Evolutionary conservation across 2,113 vertebrate species (phyloP).

Genomic region (Zapus hudsonius): DNA sequence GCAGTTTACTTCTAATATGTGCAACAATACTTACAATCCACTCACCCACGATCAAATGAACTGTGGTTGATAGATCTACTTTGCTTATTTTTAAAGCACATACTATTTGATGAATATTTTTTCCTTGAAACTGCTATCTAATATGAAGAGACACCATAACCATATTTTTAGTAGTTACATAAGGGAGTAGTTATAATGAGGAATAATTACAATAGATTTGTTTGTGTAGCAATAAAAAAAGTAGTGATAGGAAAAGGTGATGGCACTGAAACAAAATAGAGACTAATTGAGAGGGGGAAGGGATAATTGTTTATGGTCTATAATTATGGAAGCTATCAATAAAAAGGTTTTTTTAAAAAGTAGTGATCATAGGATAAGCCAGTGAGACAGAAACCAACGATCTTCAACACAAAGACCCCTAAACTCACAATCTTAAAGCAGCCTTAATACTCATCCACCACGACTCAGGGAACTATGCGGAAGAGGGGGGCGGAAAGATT

Average conservation of each 20-base stretch:
- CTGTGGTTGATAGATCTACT: constrained; percentile 44
- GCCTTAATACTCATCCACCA: no score
- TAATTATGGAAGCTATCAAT: no score
- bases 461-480: no score
- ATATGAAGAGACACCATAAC: constrained; percentile 47
- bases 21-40: constrained; percentile 66
- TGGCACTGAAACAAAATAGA: no score
- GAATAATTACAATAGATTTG: constrained; percentile 16
- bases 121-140: constrained; percentile 61
- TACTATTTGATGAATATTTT: constrained; percentile 46
- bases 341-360: no score
- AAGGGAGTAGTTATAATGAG: constrained; percentile 38
- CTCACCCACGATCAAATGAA: constrained; percentile 76
- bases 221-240: constrained; percentile 40
- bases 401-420: no score
- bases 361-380: no score
- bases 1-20: constrained; percentile 73
- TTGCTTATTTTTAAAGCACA: constrained; percentile 64
- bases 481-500: no score
- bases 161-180: constrained; percentile 44
- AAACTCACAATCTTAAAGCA: no score
- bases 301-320: no score
- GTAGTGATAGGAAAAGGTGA: neutral
- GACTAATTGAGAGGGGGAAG: no score
- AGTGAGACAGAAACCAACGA: no score